These are phyloP conservation scores for Drosophila suzukii DNA, from an alignment of 1,140 invertebrate genomes.

Conservation along the genomic window DNA sequence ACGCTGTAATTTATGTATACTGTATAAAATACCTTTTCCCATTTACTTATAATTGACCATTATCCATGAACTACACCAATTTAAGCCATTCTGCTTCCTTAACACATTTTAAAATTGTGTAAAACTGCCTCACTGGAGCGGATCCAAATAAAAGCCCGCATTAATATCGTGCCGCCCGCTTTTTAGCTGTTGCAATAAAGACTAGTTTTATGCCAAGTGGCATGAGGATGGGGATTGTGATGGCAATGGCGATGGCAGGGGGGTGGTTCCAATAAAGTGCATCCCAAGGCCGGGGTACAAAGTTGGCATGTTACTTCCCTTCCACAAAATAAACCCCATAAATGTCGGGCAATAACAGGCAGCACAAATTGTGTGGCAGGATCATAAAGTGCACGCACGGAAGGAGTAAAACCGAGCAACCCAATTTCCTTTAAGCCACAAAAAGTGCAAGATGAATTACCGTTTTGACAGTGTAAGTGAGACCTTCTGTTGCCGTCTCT, in stretches of 20 bases:
- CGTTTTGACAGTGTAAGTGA: slow-evolving; percentile 16
- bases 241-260: neutral
- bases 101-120: neutral
- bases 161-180: slow-evolving; percentile 2
- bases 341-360: slow-evolving; percentile 41
- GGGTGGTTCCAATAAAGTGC: slow-evolving; percentile 37
- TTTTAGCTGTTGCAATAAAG: slow-evolving; percentile 31
- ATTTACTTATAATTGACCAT: neutral
- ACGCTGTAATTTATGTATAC: too few relatives aligned
- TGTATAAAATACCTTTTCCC: too few relatives aligned
- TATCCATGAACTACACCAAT: neutral
- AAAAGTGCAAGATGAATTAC: slow-evolving; percentile 50
- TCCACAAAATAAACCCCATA: slow-evolving; percentile 21
- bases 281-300: slow-evolving; percentile 34
- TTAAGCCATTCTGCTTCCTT: neutral
- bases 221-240: neutral
- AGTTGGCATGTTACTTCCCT: slow-evolving; percentile 41
- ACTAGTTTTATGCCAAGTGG: slow-evolving; percentile 19
- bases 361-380: slow-evolving; percentile 44
- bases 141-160: slow-evolving; percentile 2
- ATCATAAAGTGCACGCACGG: slow-evolving; percentile 43
- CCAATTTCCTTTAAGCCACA: slow-evolving; percentile 43
- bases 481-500: neutral
- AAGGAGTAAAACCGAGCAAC: slow-evolving; percentile 21
- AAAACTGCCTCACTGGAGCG: neutral